These are phyloP conservation scores for Scotopteryx bipunctaria DNA, from an alignment of 2,888 invertebrate genomes.

Conservation along the genomic window DNA sequence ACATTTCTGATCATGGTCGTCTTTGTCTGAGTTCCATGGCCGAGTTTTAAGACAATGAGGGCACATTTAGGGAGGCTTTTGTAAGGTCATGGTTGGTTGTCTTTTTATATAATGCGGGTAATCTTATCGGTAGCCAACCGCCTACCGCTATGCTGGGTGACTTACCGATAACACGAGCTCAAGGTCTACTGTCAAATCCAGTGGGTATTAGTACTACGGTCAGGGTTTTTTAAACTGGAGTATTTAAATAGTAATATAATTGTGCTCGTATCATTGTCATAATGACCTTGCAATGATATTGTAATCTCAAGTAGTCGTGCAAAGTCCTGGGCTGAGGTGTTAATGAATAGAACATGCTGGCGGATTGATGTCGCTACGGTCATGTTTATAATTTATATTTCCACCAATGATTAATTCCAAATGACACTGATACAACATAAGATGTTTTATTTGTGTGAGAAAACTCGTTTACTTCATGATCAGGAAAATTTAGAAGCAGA, in stretches of 20 bases:
- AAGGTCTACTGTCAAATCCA: conserved; percentile 4
- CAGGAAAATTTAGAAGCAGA: background rate
- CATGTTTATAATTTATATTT: background rate
- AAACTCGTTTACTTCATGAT: background rate
- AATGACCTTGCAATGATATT: conserved; percentile 1
- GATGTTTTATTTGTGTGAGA: no score
- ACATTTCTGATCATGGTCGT: background rate
- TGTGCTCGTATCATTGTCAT: conserved; percentile 17
- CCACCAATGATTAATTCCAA: no score
- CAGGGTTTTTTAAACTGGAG: conserved; percentile 9
- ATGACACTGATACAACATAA: no score
- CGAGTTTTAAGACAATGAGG: background rate
- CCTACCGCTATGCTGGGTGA: conserved; percentile 6
- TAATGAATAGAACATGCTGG: background rate
- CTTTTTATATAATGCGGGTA: background rate
- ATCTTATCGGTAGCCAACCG: conserved; percentile 14
- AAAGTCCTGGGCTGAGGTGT: background rate
- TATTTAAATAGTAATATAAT: conserved; percentile 16
- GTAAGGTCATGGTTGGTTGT: background rate
- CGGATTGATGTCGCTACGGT: background rate
- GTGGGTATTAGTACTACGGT: conserved; percentile 2
- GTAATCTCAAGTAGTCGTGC: conserved; percentile 19
- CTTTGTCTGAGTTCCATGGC: background rate
- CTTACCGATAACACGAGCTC: background rate
- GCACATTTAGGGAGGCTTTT: background rate